These are phyloP conservation scores for Stomatorhinus walkeri DNA, from an alignment of 2,797 vertebrate genomes.

Conservation along the genomic window DNA sequence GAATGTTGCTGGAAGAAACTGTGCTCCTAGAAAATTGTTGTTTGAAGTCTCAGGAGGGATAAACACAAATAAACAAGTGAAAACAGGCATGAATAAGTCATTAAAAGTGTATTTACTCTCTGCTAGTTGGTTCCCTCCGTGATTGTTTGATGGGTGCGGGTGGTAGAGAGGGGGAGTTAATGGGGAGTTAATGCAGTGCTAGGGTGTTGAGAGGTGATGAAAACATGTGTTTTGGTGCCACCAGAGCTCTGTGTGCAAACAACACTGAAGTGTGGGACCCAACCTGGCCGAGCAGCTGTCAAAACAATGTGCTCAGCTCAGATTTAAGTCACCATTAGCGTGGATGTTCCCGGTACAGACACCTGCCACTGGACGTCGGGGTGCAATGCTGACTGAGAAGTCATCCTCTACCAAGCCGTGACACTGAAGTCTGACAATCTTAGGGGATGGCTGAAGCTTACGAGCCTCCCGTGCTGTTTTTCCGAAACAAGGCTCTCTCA, in stretches of 20 bases:
- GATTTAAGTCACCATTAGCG: conserved; percentile 55
- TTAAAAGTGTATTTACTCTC: conserved; percentile 9
- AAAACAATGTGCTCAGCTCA: conserved; percentile 40
- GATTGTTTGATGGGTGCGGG: not conserved
- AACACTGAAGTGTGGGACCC: not conserved
- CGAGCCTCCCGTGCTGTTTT: not conserved
- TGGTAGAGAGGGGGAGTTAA: not conserved
- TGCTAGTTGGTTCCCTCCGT: not conserved
- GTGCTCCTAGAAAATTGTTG: conserved; percentile 25
- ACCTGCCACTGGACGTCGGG: conserved; percentile 51
- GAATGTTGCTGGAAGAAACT: not conserved
- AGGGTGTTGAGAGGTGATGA: conserved; percentile 4
- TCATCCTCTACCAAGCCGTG: conserved; percentile 31
- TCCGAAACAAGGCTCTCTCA: not conserved
- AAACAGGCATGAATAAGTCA: conserved; percentile 6
- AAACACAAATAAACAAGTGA: conserved; percentile 25
- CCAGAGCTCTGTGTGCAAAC: not conserved
- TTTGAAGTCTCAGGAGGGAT: conserved; percentile 31
- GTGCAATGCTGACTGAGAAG: conserved; percentile 13
- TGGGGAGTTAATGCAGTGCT: not conserved
- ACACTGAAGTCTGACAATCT: not conserved
- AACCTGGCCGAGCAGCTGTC: not conserved
- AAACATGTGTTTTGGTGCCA: not conserved
- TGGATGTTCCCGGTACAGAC: conserved; percentile 38
- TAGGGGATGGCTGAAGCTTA: not conserved